A percentile compares a stretch with the other conserved stretches of the same genome.
Conservation (phyloP, 1,140 invertebrate species). For the Lordiphosa mommai region DNA sequence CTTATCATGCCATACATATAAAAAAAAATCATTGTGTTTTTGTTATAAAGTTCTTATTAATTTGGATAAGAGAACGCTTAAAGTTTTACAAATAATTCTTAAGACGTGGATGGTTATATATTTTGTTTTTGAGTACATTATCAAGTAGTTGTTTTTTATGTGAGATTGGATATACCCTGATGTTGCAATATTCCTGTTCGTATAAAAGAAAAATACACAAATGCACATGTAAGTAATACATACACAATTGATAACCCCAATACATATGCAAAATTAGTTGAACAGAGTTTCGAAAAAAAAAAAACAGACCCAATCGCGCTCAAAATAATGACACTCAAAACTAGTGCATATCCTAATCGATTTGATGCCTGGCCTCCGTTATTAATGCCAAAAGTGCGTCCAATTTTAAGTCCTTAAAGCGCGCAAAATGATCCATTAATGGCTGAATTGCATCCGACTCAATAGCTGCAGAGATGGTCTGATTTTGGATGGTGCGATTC, state of each 20-base stretch:
- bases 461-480: conserved; percentile 74
- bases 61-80: conserved; percentile 53
- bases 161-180: conserved; percentile 42
- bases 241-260: conserved; percentile 28
- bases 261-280: conserved; percentile 34
- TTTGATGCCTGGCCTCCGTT: conserved; percentile 75
- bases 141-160: conserved; percentile 23
- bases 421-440: conserved; percentile 74
- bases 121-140: conserved; percentile 16
- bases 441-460: conserved; percentile 78
- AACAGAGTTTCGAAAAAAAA: conserved; percentile 27
- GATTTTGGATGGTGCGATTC: conserved; percentile 72
- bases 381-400: conserved; percentile 75
- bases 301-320: not conserved
- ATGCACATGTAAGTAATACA: conserved; percentile 41
- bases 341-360: conserved; percentile 47
- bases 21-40: conserved; percentile 20
- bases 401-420: conserved; percentile 73
- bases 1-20: conserved; percentile 49
- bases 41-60: conserved; percentile 41
- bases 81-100: conserved; percentile 28
- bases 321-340: not conserved
- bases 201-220: conserved; percentile 32
- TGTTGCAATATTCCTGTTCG: conserved; percentile 25
- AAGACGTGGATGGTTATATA: conserved; percentile 29